A percentile compares a stretch with the other conserved stretches of the same genome.
Evolutionary conservation across 1,140 invertebrate genomes (phyloP).

Genomic region (Protaetia brevitarsis): DNA sequence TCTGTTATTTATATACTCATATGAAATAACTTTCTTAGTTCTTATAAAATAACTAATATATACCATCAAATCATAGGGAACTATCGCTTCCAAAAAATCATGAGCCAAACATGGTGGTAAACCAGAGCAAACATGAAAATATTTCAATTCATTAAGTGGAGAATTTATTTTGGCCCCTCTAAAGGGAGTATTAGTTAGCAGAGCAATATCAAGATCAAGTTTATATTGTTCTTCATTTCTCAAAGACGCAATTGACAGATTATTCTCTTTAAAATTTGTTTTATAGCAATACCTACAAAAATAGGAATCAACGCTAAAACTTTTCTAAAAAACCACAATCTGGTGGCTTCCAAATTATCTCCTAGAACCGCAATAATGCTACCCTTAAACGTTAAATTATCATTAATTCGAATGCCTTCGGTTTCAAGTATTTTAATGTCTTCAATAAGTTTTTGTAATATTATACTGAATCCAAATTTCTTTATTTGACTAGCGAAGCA

Average conservation of each 20-base stretch:
- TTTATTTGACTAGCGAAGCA: conserved; percentile 37
- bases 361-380: conserved; percentile 21
- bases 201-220: conserved; percentile 12
- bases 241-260: too few relatives aligned
- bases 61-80: conserved; percentile 19
- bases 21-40: conserved; percentile 15
- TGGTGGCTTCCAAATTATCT: conserved; percentile 34
- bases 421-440: conserved; percentile 42
- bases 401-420: conserved; percentile 32
- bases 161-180: conserved; percentile 17
- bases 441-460: conserved; percentile 39
- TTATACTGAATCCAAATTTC: conserved; percentile 34
- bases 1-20: too few relatives aligned
- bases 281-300: conserved; percentile 33
- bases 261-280: conserved; percentile 1
- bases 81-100: conserved; percentile 25
- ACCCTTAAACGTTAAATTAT: conserved; percentile 22
- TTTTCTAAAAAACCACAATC: conserved; percentile 32
- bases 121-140: conserved; percentile 24
- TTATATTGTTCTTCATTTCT: conserved; percentile 6
- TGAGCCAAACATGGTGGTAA: conserved; percentile 24
- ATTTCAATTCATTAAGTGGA: conserved; percentile 6
- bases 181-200: not conserved
- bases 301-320: conserved; percentile 25
- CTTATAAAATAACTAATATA: conserved; percentile 14